phyloP scores from a whole-genome alignment of 1,140 invertebrate species.

The Orchestia grillus region DNA sequence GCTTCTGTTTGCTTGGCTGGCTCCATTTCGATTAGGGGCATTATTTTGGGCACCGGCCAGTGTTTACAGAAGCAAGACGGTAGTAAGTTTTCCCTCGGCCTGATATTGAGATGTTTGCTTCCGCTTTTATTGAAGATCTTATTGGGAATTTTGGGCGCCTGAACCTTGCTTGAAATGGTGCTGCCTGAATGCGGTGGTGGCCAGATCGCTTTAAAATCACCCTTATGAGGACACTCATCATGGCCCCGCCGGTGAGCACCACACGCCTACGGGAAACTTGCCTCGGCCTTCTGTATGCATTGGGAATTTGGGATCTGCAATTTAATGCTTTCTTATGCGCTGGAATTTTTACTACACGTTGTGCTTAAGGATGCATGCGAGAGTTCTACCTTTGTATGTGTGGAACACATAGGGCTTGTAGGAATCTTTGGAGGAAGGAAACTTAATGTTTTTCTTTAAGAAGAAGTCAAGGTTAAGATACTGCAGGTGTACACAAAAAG shows the following conservation, averaged over 20 bases:
- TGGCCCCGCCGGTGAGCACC: neutral
- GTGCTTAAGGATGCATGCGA: neutral
- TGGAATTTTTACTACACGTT: neutral
- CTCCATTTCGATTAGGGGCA: constrained; percentile 50
- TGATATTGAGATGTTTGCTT: constrained; percentile 56
- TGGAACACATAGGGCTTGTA: neutral
- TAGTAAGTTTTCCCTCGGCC: constrained; percentile 26
- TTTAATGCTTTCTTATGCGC: neutral
- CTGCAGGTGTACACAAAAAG: no score
- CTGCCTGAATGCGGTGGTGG: neutral
- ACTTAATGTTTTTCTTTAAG: no score
- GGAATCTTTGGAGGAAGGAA: neutral
- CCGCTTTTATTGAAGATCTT: constrained; percentile 35
- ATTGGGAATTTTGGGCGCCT: constrained; percentile 34
- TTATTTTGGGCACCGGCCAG: constrained; percentile 47
- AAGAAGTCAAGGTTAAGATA: no score
- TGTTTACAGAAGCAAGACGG: constrained; percentile 54
- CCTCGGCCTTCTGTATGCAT: neutral
- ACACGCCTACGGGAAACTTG: neutral
- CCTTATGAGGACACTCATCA: neutral
- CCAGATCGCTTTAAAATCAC: constrained; percentile 3
- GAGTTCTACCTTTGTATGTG: neutral
- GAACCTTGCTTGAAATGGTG: constrained; percentile 13
- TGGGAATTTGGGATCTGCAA: neutral
- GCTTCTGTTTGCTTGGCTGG: constrained; percentile 44